Base-by-base conservation (phyloP, 2,113 vertebrate species). In the Aegotheles bennettii region DNA sequence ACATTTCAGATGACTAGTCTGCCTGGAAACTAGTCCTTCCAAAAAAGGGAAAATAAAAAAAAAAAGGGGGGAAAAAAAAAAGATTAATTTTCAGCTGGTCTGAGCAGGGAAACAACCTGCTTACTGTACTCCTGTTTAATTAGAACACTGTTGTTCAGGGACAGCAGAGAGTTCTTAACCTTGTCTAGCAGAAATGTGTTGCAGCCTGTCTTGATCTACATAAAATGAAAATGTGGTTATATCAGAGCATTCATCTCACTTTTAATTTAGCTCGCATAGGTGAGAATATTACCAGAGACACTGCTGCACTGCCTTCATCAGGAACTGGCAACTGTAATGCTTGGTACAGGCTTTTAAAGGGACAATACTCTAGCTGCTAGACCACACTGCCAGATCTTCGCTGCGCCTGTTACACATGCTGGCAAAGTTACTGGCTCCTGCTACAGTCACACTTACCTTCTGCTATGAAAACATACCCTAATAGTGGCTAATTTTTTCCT, bases 171-270 rank as follows among this genome's bases (percentile, higher is more conserved):
- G 94, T 90, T 97, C 95, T 96, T 95, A 97, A 97, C 96, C 96
- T 96, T 97, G 94, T 95, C 95, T 94, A 78, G 90, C 89, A 96
- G 73, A 95, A 96, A 96, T 96, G 91, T 96, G 96, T 94, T 96
- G 89, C 90, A 97, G 94, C 94, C 91, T 96, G 95, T 94, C 96
- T 96, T 90, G 89, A 97, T 96, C 96, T 96, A 94, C 95, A 97
- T 97, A 95, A 96, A 95, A 96, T 94, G 91, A 97, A 95, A 97
- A 92, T 94, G 94, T 77, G 93, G 96, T 96, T 97, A 86, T 96
- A 97, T 96, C 95, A 92, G 94, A 96, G 89, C 64, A 97, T 90
- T 94, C 94, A 97, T 97, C 96, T 96, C 89, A 92, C 68, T 95
- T 97, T 95, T 95, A 97, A 97, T 97, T 96, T 97, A 96, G 89